phyloP scores from a whole-genome alignment of 2,888 invertebrate species.

The Caenorhabditis wallacei region DNA sequence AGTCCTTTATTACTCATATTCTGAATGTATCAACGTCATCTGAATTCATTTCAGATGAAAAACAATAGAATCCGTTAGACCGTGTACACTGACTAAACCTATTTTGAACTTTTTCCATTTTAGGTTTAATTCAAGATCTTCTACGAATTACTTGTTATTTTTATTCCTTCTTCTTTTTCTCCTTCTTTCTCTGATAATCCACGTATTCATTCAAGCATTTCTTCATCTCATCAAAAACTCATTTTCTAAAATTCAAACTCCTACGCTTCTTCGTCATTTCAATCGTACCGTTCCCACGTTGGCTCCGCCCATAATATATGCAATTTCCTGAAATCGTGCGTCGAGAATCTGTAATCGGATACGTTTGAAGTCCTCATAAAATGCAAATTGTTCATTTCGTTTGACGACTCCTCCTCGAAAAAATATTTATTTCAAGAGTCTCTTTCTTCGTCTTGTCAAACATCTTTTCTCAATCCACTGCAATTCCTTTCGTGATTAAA shows the following conservation, averaged over 20 bases:
- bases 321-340: conserved; percentile 51
- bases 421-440: conserved; percentile 50
- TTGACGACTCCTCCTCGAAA: conserved; percentile 37
- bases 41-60: neutral
- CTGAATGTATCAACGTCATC: too few relatives aligned
- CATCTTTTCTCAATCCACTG: conserved; percentile 17
- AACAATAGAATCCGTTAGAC: conserved; percentile 38
- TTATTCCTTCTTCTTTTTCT: conserved; percentile 8
- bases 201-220: conserved; percentile 20
- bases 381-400: conserved; percentile 51
- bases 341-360: conserved; percentile 42
- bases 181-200: conserved; percentile 15
- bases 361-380: conserved; percentile 48
- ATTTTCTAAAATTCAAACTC: conserved; percentile 3
- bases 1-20: too few relatives aligned
- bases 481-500: conserved; percentile 1
- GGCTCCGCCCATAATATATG: conserved; percentile 44
- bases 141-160: conserved; percentile 24
- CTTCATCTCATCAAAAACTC: conserved; percentile 1
- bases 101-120: conserved; percentile 16
- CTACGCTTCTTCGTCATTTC: neutral
- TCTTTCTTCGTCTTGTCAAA: conserved; percentile 17
- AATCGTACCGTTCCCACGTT: conserved; percentile 9
- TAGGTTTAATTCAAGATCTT: conserved; percentile 18
- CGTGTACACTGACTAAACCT: conserved; percentile 40